A percentile compares a stretch with the other conserved stretches of the same genome.
These are phyloP conservation scores for Stictocephala bisonia DNA, from an alignment of 2,888 invertebrate genomes.

Conservation along the genomic window DNA sequence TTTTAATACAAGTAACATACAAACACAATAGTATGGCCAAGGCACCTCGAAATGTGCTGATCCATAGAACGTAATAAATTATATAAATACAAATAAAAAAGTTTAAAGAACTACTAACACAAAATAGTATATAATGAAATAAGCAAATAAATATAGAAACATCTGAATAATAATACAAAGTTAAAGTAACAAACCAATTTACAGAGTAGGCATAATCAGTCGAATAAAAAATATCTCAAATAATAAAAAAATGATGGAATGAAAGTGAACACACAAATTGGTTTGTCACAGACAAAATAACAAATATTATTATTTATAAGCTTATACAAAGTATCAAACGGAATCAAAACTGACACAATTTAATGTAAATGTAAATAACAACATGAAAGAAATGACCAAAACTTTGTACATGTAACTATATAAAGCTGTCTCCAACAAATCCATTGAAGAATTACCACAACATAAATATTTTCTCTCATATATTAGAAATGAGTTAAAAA, in stretches of 20 bases:
- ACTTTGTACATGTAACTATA: conserved; percentile 27
- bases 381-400: neutral
- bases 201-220: conserved; percentile 30
- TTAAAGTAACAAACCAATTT: conserved; percentile 27
- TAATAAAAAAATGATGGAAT: conserved; percentile 20
- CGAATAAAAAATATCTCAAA: conserved; percentile 25
- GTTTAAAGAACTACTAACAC: conserved; percentile 46
- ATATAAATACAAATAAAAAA: conserved; percentile 48
- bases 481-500: conserved; percentile 34
- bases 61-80: conserved; percentile 45
- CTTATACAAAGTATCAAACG: conserved; percentile 13
- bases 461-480: conserved; percentile 31
- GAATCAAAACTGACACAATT: conserved; percentile 14
- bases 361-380: neutral
- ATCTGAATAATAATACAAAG: conserved; percentile 36
- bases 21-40: conserved; percentile 43
- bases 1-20: conserved; percentile 38
- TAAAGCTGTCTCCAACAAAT: conserved; percentile 23
- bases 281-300: conserved; percentile 3
- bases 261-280: conserved; percentile 12
- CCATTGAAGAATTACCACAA: conserved; percentile 11
- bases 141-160: conserved; percentile 40
- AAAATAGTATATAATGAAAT: conserved; percentile 37
- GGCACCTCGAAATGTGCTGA: conserved; percentile 36
- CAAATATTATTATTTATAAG: conserved; percentile 22